These are phyloP conservation scores for Corythornis vintsioides DNA, from an alignment of 2,113 vertebrate genomes.

Conservation along the genomic window DNA sequence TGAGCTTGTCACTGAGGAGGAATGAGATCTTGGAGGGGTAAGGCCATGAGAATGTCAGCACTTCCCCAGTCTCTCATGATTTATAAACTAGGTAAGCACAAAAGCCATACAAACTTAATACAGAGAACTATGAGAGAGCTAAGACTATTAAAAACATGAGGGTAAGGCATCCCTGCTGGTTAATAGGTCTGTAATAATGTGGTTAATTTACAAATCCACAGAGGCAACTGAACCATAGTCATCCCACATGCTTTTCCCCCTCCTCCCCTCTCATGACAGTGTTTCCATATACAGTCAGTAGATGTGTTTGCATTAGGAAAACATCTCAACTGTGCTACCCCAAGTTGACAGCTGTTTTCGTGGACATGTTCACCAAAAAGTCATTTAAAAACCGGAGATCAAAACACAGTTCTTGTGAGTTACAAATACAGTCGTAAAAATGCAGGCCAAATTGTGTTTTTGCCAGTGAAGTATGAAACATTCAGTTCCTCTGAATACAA, in stretches of 20 bases:
- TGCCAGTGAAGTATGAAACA: slow-evolving; percentile 37
- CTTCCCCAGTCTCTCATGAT: slow-evolving; percentile 69
- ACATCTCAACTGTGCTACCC: slow-evolving; percentile 43
- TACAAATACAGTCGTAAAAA: slow-evolving; percentile 46
- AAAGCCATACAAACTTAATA: slow-evolving; percentile 83
- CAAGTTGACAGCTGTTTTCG: slow-evolving; percentile 25
- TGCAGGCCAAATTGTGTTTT: slow-evolving; percentile 39
- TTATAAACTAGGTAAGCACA: slow-evolving; percentile 77
- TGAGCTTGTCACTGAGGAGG: no score
- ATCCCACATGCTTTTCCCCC: slow-evolving; percentile 72
- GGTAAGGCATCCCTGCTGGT: slow-evolving; percentile 99
- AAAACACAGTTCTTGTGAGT: slow-evolving; percentile 61
- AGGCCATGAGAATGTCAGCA: no score
- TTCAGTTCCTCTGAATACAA: slow-evolving; percentile 48
- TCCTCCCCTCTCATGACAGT: slow-evolving; percentile 32
- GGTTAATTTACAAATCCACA: slow-evolving; percentile 87
- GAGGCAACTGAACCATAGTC: slow-evolving; percentile 89
- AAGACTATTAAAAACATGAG: slow-evolving; percentile 78
- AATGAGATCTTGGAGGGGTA: no score
- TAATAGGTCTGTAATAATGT: slow-evolving; percentile 85
- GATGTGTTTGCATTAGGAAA: slow-evolving; percentile 51
- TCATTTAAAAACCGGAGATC: slow-evolving; percentile 40
- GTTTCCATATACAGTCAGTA: slow-evolving; percentile 48
- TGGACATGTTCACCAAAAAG: slow-evolving; percentile 47
- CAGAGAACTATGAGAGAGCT: slow-evolving; percentile 72